Evolutionary conservation across 1,140 invertebrate species (phyloP).

Genomic region (Alviniconcha marisindica): DNA sequence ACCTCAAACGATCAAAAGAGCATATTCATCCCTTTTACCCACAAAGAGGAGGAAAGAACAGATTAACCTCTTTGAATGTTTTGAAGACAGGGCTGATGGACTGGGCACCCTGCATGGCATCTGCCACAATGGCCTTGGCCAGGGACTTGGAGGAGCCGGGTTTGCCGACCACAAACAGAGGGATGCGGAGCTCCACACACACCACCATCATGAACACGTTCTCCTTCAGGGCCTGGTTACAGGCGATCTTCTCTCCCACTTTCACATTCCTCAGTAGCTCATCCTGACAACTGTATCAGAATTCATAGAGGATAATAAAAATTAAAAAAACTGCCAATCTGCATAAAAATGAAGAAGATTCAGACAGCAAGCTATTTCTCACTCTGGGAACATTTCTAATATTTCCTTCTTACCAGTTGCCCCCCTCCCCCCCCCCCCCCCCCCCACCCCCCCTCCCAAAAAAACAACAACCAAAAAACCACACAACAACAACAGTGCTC

Average conservation of each 20-base stretch:
- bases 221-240: conserved; percentile 70
- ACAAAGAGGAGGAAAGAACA: no score
- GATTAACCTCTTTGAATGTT: conserved; percentile 60
- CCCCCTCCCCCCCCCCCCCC: no score
- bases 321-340: neutral
- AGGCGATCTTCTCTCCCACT: conserved; percentile 67
- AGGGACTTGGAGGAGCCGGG: conserved; percentile 73
- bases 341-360: neutral
- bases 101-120: conserved; percentile 67
- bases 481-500: no score
- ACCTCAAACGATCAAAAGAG: no score
- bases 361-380: neutral
- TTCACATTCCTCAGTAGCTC: conserved; percentile 64
- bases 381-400: no score
- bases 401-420: no score
- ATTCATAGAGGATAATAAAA: neutral
- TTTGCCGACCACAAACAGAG: conserved; percentile 71
- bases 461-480: no score
- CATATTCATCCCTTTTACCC: no score
- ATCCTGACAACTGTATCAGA: conserved; percentile 67
- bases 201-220: conserved; percentile 74
- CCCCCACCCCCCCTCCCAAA: no score
- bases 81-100: conserved; percentile 51
- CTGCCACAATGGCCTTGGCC: conserved; percentile 68
- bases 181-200: conserved; percentile 69